Evolutionary conservation across 2,888 invertebrate genomes (phyloP), one percentile per base, ranked within the genome.

Genomic region (Ectemnius continuus): DNA sequence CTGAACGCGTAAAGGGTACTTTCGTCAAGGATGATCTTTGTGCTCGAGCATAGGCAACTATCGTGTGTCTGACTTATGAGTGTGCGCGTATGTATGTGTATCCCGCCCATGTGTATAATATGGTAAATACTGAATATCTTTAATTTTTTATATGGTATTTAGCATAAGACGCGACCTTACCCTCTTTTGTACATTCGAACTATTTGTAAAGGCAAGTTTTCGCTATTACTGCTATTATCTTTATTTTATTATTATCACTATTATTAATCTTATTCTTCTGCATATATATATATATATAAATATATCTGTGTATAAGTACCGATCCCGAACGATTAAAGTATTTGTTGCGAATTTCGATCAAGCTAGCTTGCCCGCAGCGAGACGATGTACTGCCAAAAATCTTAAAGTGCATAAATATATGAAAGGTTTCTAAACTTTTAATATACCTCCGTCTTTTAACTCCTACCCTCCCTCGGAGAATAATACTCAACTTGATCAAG

Each of bases 151-250:
- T 85, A 87, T 84, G 74, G 70, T 77, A 77, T 80, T 76, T 80
- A 78, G 79, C 70, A 70, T 83, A 83, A 84, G 79, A 75, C 73
- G 71, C 75, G 79, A 70, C 14, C 16, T 14, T 16, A 16, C 68
- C 48, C 62, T 83, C 79, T 86, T 87, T 88, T 89, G 88, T 89
- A 90, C 84, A 88, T 87, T 87, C 83, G 82, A 81, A 82, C 77
- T 76, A 84, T 75, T 75, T 88, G 88, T 88, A 88, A 88, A 88
- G 81, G 84, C 81, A 68, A 83, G 69, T 78, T 80, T 75, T 75
- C 67, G 80, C 72, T 82, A 84, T 79, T 83, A 78, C 67, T 73
- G 78, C 63, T 78, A 75, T 78, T 82, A 79, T 67, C 77, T 73
- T 67, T 67, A 68, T 71, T 78, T 63, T 73, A 73, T 69, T 75